These are phyloP conservation scores for Brachionus rotundiformis DNA, from an alignment of 1,140 invertebrate genomes.

Conservation along the genomic window DNA sequence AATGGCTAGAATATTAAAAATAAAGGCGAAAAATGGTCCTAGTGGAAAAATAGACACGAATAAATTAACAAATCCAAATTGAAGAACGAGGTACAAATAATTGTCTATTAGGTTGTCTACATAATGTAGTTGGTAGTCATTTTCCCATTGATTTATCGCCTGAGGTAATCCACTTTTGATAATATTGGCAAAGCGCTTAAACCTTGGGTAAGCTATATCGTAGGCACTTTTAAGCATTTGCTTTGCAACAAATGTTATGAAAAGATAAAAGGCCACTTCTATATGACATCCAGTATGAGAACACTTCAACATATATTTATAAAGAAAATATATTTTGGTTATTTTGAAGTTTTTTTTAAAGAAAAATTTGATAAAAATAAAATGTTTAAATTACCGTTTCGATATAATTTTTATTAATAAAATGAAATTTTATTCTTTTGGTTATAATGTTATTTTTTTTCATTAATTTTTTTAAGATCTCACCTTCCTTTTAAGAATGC, in stretches of 20 bases:
- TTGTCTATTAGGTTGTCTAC: conserved; percentile 10
- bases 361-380: neutral
- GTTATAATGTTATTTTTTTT: neutral
- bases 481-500: conserved; percentile 90
- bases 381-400: conserved; percentile 12
- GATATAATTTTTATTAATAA: neutral
- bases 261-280: conserved; percentile 78
- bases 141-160: conserved; percentile 46
- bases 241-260: conserved; percentile 82
- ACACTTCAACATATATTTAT: conserved; percentile 70
- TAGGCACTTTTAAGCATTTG: conserved; percentile 78
- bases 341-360: no score
- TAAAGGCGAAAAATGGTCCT: conserved; percentile 77
- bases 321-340: no score
- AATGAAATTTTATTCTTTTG: conserved; percentile 8
- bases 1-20: conserved; percentile 82
- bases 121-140: conserved; percentile 43
- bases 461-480: conserved; percentile 31
- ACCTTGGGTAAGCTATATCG: conserved; percentile 69
- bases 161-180: conserved; percentile 39
- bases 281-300: conserved; percentile 78
- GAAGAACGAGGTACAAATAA: conserved; percentile 22
- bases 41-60: conserved; percentile 67
- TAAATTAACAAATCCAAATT: conserved; percentile 47
- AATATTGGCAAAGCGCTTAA: conserved; percentile 33